Percentiles rank a stretch among this genome's conserved stretches.
Conservation (phyloP, 2,797 vertebrate species). For the Hemibagrus guttatus region DNA sequence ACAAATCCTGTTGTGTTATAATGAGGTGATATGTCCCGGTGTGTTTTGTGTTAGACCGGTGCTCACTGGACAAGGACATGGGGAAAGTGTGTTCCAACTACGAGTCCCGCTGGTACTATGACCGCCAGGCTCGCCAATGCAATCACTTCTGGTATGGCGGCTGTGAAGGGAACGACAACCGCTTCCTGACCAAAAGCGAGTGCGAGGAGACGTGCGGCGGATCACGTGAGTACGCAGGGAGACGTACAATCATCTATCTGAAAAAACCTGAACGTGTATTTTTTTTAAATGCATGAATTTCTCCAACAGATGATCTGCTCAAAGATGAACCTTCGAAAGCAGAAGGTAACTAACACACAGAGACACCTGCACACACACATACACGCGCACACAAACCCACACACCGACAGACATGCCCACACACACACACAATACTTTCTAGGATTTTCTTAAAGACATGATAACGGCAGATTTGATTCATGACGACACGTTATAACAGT, state of each 20-base stretch:
- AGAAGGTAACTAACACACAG: constrained; percentile 27
- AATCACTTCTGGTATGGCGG: constrained; percentile 76
- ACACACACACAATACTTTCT: no score
- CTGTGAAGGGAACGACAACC: constrained; percentile 75
- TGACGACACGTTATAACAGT: neutral
- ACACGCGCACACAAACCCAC: no score
- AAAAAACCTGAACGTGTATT: neutral
- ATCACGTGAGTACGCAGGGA: neutral
- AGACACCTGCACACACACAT: neutral
- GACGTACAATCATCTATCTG: no score
- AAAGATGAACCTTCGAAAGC: constrained; percentile 21
- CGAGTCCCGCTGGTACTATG: constrained; percentile 70
- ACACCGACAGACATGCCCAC: no score
- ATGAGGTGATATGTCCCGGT: neutral
- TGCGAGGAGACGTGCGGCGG: constrained; percentile 68
- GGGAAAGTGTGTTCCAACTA: constrained; percentile 64
- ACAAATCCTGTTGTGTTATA: neutral
- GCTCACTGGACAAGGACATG: constrained; percentile 61
- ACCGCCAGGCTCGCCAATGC: constrained; percentile 65
- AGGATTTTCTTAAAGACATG: no score
- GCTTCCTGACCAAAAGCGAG: constrained; percentile 71
- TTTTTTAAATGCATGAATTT: neutral
- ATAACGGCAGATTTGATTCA: neutral
- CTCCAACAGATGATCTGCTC: constrained; percentile 20
- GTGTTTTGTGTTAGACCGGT: constrained; percentile 67